phyloP scores from a whole-genome alignment of 1,140 invertebrate species.

The Calephelis virginiensis region DNA sequence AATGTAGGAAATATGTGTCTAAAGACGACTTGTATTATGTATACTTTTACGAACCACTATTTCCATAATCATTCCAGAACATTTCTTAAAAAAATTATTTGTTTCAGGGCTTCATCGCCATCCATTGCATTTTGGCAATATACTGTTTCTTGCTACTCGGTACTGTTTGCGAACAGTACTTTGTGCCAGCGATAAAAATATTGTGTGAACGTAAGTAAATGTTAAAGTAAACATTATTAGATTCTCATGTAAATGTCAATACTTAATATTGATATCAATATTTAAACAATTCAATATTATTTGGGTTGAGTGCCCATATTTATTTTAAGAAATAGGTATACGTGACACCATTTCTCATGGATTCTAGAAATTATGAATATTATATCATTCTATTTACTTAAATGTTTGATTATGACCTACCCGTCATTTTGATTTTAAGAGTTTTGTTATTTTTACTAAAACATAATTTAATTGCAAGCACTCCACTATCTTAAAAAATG shows the following conservation, averaged over 20 bases:
- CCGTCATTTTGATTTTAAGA: too few species aligned
- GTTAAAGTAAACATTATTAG: background rate
- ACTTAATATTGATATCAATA: slow-evolving; percentile 4
- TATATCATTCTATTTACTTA: too few species aligned
- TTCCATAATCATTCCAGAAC: too few species aligned
- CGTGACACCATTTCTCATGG: background rate
- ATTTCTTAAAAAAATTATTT: too few species aligned
- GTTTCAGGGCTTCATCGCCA: slow-evolving; percentile 81
- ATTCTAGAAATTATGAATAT: too few species aligned
- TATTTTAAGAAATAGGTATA: background rate
- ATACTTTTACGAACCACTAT: too few species aligned
- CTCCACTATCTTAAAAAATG: too few species aligned
- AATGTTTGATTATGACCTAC: too few species aligned
- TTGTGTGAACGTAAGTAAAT: slow-evolving; percentile 87
- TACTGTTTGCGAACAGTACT: slow-evolving; percentile 92
- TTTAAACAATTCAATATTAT: background rate
- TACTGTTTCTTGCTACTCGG: slow-evolving; percentile 90
- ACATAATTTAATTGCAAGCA: too few species aligned
- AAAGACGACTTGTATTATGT: too few species aligned
- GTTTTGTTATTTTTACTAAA: too few species aligned
- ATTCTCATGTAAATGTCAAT: background rate
- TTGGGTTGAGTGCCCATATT: background rate
- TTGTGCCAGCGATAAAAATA: slow-evolving; percentile 90
- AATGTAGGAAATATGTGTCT: too few species aligned
- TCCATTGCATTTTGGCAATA: slow-evolving; percentile 85